Conservation (phyloP, 2,888 invertebrate species). For the Athetis lepigone region DNA sequence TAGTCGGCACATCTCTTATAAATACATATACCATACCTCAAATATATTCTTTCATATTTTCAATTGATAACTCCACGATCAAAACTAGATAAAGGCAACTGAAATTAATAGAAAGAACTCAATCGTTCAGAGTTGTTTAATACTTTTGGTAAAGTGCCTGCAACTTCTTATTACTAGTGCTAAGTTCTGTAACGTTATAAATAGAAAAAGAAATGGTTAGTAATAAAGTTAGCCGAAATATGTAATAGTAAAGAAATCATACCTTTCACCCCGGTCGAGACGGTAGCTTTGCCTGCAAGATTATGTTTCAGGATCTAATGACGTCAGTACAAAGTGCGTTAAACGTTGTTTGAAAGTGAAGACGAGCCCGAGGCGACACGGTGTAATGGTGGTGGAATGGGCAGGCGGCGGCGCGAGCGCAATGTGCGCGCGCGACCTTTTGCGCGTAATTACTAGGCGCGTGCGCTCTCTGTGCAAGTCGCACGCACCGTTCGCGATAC, state of each 20-base stretch:
- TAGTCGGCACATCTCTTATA: too few species aligned
- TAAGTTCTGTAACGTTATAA: too few species aligned
- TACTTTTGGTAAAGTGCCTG: too few species aligned
- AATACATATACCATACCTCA: too few species aligned
- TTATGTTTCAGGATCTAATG: constrained; percentile 51
- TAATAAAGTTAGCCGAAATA: constrained; percentile 8
- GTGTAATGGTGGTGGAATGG: constrained; percentile 61
- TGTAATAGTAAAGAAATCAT: not conserved
- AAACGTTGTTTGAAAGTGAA: constrained; percentile 58
- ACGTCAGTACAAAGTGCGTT: constrained; percentile 38
- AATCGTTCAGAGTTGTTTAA: too few species aligned
- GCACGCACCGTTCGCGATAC: constrained; percentile 66
- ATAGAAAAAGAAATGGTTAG: not conserved
- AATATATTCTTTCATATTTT: too few species aligned
- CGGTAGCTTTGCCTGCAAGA: constrained; percentile 34
- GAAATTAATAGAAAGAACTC: too few species aligned
- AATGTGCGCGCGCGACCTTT: constrained; percentile 90
- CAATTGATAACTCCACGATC: too few species aligned
- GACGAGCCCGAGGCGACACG: constrained; percentile 54
- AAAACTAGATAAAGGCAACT: too few species aligned
- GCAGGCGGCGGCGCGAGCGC: constrained; percentile 70
- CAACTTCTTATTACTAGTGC: too few species aligned
- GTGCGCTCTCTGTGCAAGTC: constrained; percentile 75
- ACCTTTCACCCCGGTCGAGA: constrained; percentile 26
- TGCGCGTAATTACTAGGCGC: constrained; percentile 86